phyloP scores from a whole-genome alignment of 2,888 invertebrate species.

The Cerastoderma edule region DNA sequence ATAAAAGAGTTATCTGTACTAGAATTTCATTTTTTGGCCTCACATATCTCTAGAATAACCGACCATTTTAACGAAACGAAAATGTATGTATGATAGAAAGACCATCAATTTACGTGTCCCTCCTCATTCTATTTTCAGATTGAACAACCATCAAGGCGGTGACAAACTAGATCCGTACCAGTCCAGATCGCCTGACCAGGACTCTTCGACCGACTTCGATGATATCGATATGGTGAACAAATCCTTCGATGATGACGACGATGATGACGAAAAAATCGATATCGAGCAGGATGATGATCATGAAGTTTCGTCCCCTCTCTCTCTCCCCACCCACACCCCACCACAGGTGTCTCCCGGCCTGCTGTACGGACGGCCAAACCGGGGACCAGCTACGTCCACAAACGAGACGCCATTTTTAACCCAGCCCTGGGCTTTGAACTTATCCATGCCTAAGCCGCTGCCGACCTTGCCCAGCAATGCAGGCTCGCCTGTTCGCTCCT shows the following conservation, averaged over 20 bases:
- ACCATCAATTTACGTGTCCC: too few species aligned
- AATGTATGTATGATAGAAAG: too few species aligned
- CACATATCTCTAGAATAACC: too few species aligned
- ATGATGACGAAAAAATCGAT: slow-evolving; percentile 70
- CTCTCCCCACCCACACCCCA: slow-evolving; percentile 35
- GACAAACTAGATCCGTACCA: slow-evolving; percentile 61
- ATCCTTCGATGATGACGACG: slow-evolving; percentile 62
- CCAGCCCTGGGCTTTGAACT: slow-evolving; percentile 61
- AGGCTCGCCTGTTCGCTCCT: slow-evolving; percentile 40
- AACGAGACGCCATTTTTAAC: slow-evolving; percentile 37
- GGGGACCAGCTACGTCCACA: slow-evolving; percentile 35
- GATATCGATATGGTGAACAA: slow-evolving; percentile 55
- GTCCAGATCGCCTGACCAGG: slow-evolving; percentile 62
- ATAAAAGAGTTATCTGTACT: too few species aligned
- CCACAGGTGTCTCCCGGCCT: slow-evolving; percentile 60
- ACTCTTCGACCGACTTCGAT: slow-evolving; percentile 61
- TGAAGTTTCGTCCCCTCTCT: slow-evolving; percentile 40
- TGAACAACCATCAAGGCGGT: slow-evolving; percentile 53
- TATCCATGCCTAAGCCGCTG: slow-evolving; percentile 48
- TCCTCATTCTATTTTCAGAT: slow-evolving; percentile 45
- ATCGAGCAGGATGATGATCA: slow-evolving; percentile 65
- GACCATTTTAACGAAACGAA: too few species aligned
- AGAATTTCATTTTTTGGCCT: too few species aligned
- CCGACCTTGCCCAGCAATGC: slow-evolving; percentile 25
- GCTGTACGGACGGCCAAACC: slow-evolving; percentile 60